Conservation (phyloP, 2,888 invertebrate genomes). For the Didymodactylos carnosus region DNA sequence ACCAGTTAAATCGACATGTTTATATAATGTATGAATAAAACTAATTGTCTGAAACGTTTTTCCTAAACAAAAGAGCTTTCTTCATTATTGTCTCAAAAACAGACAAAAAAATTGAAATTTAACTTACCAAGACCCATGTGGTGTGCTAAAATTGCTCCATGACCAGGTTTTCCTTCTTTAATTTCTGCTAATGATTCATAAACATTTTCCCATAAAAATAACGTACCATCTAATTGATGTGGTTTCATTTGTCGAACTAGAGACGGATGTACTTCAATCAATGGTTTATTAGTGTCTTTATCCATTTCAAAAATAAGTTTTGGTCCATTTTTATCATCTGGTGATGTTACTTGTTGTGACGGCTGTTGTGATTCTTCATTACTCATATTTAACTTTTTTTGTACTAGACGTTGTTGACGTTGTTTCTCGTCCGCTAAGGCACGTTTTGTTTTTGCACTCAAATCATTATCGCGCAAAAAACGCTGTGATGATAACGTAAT, state of each 20-base stretch:
- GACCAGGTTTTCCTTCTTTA: slow-evolving; percentile 45
- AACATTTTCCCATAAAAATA: slow-evolving; percentile 83
- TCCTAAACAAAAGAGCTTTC: background rate
- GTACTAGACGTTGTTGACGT: slow-evolving; percentile 8
- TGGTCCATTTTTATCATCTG: slow-evolving; percentile 31
- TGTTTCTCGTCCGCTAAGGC: slow-evolving; percentile 6
- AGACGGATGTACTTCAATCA: background rate
- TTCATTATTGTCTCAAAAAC: background rate
- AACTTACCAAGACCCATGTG: slow-evolving; percentile 59
- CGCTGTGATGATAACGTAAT: background rate
- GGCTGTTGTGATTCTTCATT: background rate
- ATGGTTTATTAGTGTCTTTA: background rate
- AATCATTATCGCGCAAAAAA: slow-evolving; percentile 3
- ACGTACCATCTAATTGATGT: slow-evolving; percentile 45
- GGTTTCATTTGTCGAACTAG: slow-evolving; percentile 1
- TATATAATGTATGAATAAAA: slow-evolving; percentile 61
- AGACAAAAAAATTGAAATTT: background rate
- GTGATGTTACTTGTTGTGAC: slow-evolving; percentile 16
- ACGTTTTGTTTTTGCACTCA: background rate
- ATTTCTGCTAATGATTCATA: slow-evolving; percentile 60
- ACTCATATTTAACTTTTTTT: background rate
- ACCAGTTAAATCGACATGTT: slow-evolving; percentile 43
- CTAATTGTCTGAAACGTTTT: slow-evolving; percentile 48
- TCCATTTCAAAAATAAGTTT: background rate
- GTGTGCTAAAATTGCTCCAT: slow-evolving; percentile 81